Conservation (phyloP, 2,113 vertebrate species). For the Nothobranchius furzeri region DNA sequence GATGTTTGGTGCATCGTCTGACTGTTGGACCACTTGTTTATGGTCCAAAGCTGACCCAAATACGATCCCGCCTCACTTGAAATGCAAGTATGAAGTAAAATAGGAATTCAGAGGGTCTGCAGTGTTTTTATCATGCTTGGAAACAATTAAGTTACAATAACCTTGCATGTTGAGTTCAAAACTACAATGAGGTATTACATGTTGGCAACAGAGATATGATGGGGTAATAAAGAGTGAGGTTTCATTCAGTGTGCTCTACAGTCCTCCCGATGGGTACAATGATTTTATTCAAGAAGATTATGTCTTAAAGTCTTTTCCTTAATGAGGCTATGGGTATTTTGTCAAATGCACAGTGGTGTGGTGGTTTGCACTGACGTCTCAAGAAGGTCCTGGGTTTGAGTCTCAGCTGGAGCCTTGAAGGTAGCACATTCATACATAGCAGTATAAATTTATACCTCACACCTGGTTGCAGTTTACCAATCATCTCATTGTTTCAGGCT, state of each 20-base stretch:
- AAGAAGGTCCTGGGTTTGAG: too few species aligned
- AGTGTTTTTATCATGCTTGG: conserved; percentile 45
- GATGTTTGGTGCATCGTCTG: conserved; percentile 42
- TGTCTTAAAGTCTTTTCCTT: background rate
- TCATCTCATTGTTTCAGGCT: too few species aligned
- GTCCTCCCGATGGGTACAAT: conserved; percentile 11
- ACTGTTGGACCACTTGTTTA: conserved; percentile 53
- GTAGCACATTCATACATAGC: too few species aligned
- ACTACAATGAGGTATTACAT: conserved; percentile 48
- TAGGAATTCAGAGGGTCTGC: conserved; percentile 26
- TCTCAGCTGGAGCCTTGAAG: too few species aligned
- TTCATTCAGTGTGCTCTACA: conserved; percentile 72
- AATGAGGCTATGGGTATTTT: background rate
- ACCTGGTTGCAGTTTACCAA: too few species aligned
- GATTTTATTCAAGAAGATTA: conserved; percentile 6
- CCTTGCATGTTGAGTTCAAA: conserved; percentile 46
- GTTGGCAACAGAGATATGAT: conserved; percentile 71
- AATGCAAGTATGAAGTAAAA: conserved; percentile 51
- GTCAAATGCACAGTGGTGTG: too few species aligned
- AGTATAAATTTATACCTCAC: too few species aligned
- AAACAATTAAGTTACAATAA: conserved; percentile 27
- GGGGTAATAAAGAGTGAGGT: conserved; percentile 76
- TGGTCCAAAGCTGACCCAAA: conserved; percentile 48
- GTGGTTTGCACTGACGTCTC: too few species aligned
- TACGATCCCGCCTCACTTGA: conserved; percentile 43